Percentiles rank a stretch among this genome's conserved stretches.
Evolutionary conservation across 2,797 vertebrate species (phyloP).

Genomic region (Gymnocypris eckloni): DNA sequence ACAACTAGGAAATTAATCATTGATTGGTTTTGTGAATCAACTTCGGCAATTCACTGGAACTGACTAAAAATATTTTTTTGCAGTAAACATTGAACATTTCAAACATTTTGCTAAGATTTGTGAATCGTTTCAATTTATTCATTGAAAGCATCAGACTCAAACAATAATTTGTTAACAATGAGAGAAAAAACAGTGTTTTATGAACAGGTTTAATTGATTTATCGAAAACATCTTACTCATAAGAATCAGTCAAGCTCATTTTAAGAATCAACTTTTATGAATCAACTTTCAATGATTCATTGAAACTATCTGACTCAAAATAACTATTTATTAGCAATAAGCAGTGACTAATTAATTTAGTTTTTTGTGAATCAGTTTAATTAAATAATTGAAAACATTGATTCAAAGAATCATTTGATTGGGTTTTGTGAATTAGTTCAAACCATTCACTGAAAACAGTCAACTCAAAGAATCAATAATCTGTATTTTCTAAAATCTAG

Average conservation of each 20-base stretch:
- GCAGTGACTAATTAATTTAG: neutral
- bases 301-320: neutral
- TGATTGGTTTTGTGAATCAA: neutral
- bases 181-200: neutral
- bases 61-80: neutral
- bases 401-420: neutral
- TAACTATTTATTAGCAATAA: neutral
- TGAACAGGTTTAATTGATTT: neutral
- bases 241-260: neutral
- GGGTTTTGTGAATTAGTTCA: neutral
- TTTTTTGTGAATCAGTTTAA: neutral
- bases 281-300: neutral
- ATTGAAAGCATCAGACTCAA: neutral
- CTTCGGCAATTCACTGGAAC: neutral
- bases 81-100: neutral
- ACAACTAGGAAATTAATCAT: neutral
- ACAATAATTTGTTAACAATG: neutral
- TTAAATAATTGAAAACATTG: neutral
- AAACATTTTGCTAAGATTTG: too few species aligned
- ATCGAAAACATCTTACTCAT: neutral
- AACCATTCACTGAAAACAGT: neutral
- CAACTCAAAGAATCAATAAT: neutral
- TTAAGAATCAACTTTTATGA: neutral
- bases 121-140: neutral
- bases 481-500: neutral